phyloP scores from a whole-genome alignment of 2,113 vertebrate genomes.

The Crotophaga sulcirostris region DNA sequence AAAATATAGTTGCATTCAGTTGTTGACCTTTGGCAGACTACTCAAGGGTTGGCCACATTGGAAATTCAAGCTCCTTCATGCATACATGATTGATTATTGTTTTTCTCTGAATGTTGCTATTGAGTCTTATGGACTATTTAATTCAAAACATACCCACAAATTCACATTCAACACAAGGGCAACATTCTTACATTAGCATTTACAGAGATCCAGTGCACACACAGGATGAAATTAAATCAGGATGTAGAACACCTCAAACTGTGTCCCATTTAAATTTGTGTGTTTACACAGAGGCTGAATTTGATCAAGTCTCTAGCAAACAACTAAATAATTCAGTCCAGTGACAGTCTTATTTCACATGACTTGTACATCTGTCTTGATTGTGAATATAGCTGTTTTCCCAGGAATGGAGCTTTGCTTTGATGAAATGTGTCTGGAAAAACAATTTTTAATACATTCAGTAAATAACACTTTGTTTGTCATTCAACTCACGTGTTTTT shows the following conservation, averaged over 20 bases:
- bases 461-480: constrained; percentile 53
- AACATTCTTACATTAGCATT: constrained; percentile 1
- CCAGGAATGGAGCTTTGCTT: constrained; percentile 18
- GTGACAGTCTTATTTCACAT: constrained; percentile 48
- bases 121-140: neutral
- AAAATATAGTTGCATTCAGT: neutral
- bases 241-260: constrained; percentile 1
- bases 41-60: neutral
- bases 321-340: constrained; percentile 66
- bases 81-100: neutral
- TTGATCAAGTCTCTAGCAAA: constrained; percentile 47
- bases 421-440: constrained; percentile 57
- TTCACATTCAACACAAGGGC: neutral
- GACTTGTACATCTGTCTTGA: constrained; percentile 48
- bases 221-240: neutral
- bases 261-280: constrained; percentile 37
- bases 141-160: neutral
- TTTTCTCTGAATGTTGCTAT: neutral
- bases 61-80: constrained; percentile 1
- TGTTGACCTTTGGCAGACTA: neutral
- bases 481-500: constrained; percentile 34
- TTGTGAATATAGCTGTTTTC: constrained; percentile 38
- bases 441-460: constrained; percentile 61
- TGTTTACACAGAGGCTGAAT: constrained; percentile 28
- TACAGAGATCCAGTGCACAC: neutral